A percentile compares a stretch with the other conserved stretches of the same genome.
These are phyloP conservation scores for Epinephelus awoara DNA, from an alignment of 2,797 vertebrate species.

Conservation along the genomic window DNA sequence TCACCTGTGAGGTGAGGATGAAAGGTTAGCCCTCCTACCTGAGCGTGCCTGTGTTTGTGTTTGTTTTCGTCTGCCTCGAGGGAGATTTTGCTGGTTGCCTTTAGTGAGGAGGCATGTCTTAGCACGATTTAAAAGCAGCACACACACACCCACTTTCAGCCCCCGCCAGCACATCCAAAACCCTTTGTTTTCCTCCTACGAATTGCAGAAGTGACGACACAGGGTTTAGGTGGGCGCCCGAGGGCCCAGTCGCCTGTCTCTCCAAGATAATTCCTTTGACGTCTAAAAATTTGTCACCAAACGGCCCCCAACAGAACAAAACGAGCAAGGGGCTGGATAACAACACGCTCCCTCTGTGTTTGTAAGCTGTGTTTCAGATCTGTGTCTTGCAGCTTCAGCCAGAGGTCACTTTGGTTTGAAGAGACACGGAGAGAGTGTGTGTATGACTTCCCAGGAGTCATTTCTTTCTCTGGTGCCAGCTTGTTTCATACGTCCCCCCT, in stretches of 20 bases:
- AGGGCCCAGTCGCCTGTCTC: constrained; percentile 28
- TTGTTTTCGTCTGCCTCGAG: constrained; percentile 51
- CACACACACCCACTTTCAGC: constrained; percentile 13
- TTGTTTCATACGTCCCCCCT: constrained; percentile 15
- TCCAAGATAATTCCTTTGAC: constrained; percentile 37
- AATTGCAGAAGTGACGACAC: constrained; percentile 10
- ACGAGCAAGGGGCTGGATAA: background rate
- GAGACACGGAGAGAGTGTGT: background rate
- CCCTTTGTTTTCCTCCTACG: constrained; percentile 34
- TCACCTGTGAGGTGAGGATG: constrained; percentile 40
- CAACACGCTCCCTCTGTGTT: background rate
- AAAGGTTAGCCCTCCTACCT: constrained; percentile 51
- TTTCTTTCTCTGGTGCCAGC: constrained; percentile 20
- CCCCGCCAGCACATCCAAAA: constrained; percentile 3
- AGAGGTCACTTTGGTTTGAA: constrained; percentile 21
- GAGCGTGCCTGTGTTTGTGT: constrained; percentile 32
- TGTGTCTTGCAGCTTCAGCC: constrained; percentile 5
- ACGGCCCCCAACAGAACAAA: background rate
- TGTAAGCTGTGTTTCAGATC: background rate
- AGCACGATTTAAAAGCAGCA: constrained; percentile 36
- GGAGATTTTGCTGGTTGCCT: constrained; percentile 10
- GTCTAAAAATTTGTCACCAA: constrained; percentile 13
- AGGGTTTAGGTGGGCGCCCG: constrained; percentile 33
- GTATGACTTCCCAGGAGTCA: constrained; percentile 9
- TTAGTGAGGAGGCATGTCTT: constrained; percentile 38